Evolutionary conservation across 2,113 vertebrate genomes (phyloP).

Genomic region (Willisornis vidua): DNA sequence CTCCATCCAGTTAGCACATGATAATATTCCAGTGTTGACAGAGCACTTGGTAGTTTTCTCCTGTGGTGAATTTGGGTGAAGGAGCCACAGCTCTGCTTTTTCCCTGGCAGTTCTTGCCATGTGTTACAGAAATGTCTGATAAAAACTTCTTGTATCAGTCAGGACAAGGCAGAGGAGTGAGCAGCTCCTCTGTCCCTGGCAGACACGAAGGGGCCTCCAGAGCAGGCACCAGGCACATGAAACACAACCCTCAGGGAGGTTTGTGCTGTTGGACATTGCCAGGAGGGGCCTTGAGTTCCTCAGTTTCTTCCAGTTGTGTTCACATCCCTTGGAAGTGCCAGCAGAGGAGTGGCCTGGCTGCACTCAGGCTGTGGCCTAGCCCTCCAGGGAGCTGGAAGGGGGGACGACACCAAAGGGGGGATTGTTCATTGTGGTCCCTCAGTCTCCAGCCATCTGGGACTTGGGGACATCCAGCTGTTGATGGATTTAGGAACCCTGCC

Average conservation of each 20-base stretch:
- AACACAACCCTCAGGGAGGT: not conserved
- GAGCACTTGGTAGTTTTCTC: not conserved
- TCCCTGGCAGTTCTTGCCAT: not conserved
- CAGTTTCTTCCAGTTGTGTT: not conserved
- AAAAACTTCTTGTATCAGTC: not conserved
- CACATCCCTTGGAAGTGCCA: not conserved
- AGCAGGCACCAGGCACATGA: not conserved
- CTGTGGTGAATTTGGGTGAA: not conserved
- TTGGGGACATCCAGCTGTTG: accelerated
- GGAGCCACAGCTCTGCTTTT: not conserved
- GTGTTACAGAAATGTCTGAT: not conserved
- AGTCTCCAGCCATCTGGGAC: not conserved
- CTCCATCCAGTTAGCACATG: not conserved
- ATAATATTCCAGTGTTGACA: not conserved
- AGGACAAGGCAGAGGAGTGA: not conserved
- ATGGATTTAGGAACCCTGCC: not conserved
- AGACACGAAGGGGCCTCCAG: not conserved
- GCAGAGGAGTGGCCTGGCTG: not conserved
- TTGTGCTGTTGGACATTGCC: not conserved
- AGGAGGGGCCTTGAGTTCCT: not conserved
- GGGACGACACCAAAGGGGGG: not conserved
- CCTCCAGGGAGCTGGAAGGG: accelerated
- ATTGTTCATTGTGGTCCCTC: not conserved
- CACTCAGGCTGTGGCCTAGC: not conserved
- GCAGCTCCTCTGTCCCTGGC: not conserved